Evolutionary conservation across 1,140 invertebrate species (phyloP).

Genomic region (Drosophila gunungcola): DNA sequence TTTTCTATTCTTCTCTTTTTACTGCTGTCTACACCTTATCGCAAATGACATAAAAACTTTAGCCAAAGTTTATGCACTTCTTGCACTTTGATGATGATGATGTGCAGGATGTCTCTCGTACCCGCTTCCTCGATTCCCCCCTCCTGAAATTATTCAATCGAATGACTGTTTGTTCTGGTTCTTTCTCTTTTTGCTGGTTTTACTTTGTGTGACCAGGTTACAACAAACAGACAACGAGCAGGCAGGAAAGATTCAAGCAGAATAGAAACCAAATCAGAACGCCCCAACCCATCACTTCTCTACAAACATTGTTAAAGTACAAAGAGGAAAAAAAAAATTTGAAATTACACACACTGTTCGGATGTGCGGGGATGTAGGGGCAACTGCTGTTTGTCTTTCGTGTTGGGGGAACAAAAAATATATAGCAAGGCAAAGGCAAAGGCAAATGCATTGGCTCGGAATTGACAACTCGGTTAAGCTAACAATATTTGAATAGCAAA

Average conservation of each 20-base stretch:
- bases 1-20: constrained; percentile 11
- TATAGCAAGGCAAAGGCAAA: constrained; percentile 11
- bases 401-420: constrained; percentile 28
- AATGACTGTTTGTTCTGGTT: constrained; percentile 71
- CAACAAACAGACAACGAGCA: constrained; percentile 48
- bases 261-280: constrained; percentile 44
- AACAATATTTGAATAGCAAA: constrained; percentile 76
- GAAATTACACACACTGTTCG: constrained; percentile 65
- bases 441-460: constrained; percentile 71
- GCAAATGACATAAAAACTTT: constrained; percentile 54
- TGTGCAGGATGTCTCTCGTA: constrained; percentile 34
- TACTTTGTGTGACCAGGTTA: constrained; percentile 68
- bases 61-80: constrained; percentile 62
- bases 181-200: constrained; percentile 44
- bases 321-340: constrained; percentile 42
- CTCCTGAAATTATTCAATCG: constrained; percentile 68
- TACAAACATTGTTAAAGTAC: constrained; percentile 67
- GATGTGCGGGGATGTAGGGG: constrained; percentile 5
- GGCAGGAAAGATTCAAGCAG: constrained; percentile 9
- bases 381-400: constrained; percentile 64
- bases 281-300: constrained; percentile 34
- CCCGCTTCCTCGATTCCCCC: neutral
- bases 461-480: constrained; percentile 77
- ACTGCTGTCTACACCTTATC: constrained; percentile 34
- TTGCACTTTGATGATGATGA: constrained; percentile 60